A percentile compares a stretch with the other conserved stretches of the same genome.
Evolutionary conservation across 2,113 vertebrate genomes (phyloP).

Genomic region (Coracopsis vasa): DNA sequence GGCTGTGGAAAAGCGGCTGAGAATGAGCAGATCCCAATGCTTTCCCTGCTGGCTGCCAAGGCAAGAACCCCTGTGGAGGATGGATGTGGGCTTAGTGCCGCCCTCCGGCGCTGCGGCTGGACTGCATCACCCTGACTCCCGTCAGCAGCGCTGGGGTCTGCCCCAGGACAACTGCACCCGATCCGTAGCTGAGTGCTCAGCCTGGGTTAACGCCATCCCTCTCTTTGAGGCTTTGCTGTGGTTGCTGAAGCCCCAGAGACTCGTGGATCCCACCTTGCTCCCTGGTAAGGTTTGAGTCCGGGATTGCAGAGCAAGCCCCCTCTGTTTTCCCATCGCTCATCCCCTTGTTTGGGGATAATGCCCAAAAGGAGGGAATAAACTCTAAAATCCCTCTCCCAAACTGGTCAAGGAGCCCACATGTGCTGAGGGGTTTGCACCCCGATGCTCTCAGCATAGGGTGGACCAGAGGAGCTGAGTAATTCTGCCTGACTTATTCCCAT

Average conservation of each 20-base stretch:
- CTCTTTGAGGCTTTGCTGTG: neutral
- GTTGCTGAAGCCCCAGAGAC: neutral
- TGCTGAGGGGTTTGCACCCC: neutral
- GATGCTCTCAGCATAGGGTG: rapidly evolving
- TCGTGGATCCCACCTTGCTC: rapidly evolving
- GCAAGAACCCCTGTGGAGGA: neutral
- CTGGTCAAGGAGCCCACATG: neutral
- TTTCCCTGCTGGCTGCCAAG: neutral
- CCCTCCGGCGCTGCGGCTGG: rapidly evolving
- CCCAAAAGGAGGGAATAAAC: neutral
- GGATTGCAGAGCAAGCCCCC: neutral
- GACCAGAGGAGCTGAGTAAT: neutral
- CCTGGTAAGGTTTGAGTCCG: rapidly evolving
- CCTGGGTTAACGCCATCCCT: rapidly evolving
- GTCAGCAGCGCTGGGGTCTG: neutral
- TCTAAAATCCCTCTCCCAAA: neutral
- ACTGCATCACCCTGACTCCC: neutral
- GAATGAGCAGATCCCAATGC: constrained; percentile 57
- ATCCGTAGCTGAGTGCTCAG: rapidly evolving
- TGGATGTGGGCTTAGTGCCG: neutral
- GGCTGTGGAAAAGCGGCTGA: constrained; percentile 49
- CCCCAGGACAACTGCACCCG: neutral
- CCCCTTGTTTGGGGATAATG: rapidly evolving
- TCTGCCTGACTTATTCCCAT: neutral
- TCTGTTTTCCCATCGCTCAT: neutral